Evolutionary conservation across 2,113 vertebrate genomes (phyloP).

Genomic region (Stigmatopora nigra): DNA sequence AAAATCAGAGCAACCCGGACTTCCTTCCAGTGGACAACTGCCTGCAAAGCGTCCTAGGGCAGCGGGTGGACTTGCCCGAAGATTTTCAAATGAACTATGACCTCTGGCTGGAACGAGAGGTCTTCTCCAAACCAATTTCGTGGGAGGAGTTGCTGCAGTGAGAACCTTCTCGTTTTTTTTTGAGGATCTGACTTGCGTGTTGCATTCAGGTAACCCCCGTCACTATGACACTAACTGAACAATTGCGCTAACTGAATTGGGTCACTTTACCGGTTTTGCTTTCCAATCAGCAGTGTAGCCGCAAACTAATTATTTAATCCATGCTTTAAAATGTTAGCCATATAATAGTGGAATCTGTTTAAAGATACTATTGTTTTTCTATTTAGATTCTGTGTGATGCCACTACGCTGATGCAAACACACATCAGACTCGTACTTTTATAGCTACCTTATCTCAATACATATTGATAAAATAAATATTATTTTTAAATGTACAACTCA

Average conservation of each 20-base stretch:
- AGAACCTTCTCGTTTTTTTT: constrained; percentile 32
- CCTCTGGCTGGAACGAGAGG: constrained; percentile 96
- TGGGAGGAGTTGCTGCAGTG: constrained; percentile 97
- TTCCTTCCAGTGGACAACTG: constrained; percentile 96
- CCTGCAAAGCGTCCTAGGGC: constrained; percentile 95
- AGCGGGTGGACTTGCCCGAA: constrained; percentile 86
- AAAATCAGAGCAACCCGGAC: constrained; percentile 84
- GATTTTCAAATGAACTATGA: constrained; percentile 99
- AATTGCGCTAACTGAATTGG: constrained; percentile 11
- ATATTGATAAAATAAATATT: constrained; percentile 19
- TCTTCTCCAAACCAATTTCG: constrained; percentile 95
- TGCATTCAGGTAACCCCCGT: constrained; percentile 15
- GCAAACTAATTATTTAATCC: constrained; percentile 28
- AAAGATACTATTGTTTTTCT: not conserved
- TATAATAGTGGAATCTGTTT: constrained; percentile 7
- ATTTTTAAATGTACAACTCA: constrained; percentile 14
- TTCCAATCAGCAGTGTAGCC: not conserved
- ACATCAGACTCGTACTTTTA: not conserved
- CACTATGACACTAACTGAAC: constrained; percentile 12
- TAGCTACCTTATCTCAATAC: constrained; percentile 41
- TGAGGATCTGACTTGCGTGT: constrained; percentile 1
- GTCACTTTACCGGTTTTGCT: constrained; percentile 9
- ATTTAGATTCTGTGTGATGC: constrained; percentile 4
- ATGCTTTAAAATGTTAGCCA: constrained; percentile 24
- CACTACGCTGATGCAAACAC: not conserved